Evolutionary conservation across 2,888 invertebrate genomes (phyloP).

Genomic region (Pterobdella sp.): DNA sequence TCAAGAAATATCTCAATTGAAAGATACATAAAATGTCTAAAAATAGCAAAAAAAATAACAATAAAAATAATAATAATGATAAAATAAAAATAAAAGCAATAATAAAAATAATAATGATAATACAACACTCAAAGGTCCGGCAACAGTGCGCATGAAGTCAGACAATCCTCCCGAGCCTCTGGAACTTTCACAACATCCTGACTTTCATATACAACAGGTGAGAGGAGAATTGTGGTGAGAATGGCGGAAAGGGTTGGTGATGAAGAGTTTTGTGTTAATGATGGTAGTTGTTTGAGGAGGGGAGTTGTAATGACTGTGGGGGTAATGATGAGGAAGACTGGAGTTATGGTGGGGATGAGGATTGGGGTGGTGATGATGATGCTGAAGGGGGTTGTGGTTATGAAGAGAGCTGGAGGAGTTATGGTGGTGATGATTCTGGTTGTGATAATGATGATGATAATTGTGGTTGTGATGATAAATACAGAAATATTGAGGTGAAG

Average conservation of each 20-base stretch:
- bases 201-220: constrained; percentile 18
- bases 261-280: too few relatives aligned
- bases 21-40: too few relatives aligned
- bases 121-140: constrained; percentile 22
- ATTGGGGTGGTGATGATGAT: neutral
- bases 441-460: constrained; percentile 4
- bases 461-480: too few relatives aligned
- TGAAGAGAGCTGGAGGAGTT: neutral
- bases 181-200: constrained; percentile 12
- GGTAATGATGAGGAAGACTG: neutral
- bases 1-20: too few relatives aligned
- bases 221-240: neutral
- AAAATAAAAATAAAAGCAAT: too few relatives aligned
- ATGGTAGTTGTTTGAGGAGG: too few relatives aligned
- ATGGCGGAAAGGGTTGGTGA: too few relatives aligned
- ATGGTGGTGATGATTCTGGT: constrained; percentile 3
- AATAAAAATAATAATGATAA: too few relatives aligned
- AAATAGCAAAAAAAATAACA: too few relatives aligned
- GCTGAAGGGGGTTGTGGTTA: neutral
- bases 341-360: neutral
- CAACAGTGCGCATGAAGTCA: constrained; percentile 24
- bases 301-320: neutral
- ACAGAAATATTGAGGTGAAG: too few relatives aligned
- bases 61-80: too few relatives aligned
- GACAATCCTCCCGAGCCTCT: constrained; percentile 16